These are phyloP conservation scores for Carabus problematicus DNA, from an alignment of 2,888 invertebrate genomes.

Conservation along the genomic window DNA sequence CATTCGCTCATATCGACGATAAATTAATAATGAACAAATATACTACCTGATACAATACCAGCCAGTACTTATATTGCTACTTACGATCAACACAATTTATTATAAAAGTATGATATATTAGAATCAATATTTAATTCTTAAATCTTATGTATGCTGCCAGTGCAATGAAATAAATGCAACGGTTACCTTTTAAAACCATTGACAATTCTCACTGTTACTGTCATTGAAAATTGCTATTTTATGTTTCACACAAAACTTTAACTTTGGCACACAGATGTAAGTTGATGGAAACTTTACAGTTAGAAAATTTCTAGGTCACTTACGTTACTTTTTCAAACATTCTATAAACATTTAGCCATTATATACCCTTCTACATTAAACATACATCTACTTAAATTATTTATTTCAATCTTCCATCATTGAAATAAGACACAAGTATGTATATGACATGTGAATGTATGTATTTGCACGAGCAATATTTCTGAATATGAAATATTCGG, in stretches of 20 bases:
- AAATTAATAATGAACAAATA: not conserved
- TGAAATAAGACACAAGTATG: slow-evolving; percentile 16
- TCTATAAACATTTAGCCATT: slow-evolving; percentile 14
- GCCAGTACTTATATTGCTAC: not conserved
- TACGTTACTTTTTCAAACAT: slow-evolving; percentile 27
- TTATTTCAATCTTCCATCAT: slow-evolving; percentile 11
- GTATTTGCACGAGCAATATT: not conserved
- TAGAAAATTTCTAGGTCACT: slow-evolving; percentile 29
- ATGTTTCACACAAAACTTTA: slow-evolving; percentile 4
- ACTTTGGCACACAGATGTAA: no score
- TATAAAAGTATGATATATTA: no score
- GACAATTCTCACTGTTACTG: not conserved
- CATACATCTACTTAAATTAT: slow-evolving; percentile 8
- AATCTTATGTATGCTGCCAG: not conserved
- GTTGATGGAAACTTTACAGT: slow-evolving; percentile 10
- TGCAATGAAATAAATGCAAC: not conserved
- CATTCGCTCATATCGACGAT: not conserved
- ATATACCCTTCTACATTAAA: not conserved
- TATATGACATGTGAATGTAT: not conserved
- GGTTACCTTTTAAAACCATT: not conserved
- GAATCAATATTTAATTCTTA: not conserved
- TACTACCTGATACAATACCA: not conserved
- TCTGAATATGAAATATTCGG: not conserved
- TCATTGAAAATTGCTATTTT: slow-evolving; percentile 4
- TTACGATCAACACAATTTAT: no score